Base-by-base conservation (phyloP, 2,888 invertebrate species). In the Pheosia tremula region DNA sequence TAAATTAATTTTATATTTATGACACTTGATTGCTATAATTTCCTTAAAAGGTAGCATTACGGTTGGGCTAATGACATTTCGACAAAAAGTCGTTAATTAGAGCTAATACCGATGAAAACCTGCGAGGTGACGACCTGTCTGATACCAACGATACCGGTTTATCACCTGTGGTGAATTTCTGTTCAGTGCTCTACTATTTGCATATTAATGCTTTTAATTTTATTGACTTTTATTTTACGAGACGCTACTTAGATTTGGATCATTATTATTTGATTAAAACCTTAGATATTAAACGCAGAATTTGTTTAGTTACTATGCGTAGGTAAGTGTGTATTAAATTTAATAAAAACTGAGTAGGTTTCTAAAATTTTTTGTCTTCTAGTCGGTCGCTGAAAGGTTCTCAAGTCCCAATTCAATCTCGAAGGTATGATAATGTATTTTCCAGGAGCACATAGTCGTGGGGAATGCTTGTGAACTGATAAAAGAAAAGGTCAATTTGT, bases 131-230 rank as follows among this genome's bases (percentile, higher is more conserved):
- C 91, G 87, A 84, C 75, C 79, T 82, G 90, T 89, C 90, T 91
- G 93, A 91, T 91, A 77, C 87, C 82, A 90, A 77, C 89, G 85
- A 72, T 88, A 81, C 93, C 88, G 90, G 93, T 92, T 91, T 87
- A 81, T 87, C 93, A 92, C 91, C 91, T 92, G 91, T 89, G 80
- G 80, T 82, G 84, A 85, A 85, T 84, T 84, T 85, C 81, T 81
- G 80, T 68, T 78, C 72, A 60, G 74, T 80, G 79, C 75, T 85
- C 81, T 76, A 75, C 71, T 67, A 77, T 92, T 90, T 86, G 77
- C 91, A 92, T 91, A 90, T 88, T 88, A 88, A 89, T 88, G 83
- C 85, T 78, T 82, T 75, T 81, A 78, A 82, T 86, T 84, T 85
- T 80, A 83, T 82, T 73, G 78, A 79, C 80, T 85, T 85, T 86